These are phyloP conservation scores for Osmerus mordax DNA, from an alignment of 2,113 vertebrate genomes.

Conservation along the genomic window DNA sequence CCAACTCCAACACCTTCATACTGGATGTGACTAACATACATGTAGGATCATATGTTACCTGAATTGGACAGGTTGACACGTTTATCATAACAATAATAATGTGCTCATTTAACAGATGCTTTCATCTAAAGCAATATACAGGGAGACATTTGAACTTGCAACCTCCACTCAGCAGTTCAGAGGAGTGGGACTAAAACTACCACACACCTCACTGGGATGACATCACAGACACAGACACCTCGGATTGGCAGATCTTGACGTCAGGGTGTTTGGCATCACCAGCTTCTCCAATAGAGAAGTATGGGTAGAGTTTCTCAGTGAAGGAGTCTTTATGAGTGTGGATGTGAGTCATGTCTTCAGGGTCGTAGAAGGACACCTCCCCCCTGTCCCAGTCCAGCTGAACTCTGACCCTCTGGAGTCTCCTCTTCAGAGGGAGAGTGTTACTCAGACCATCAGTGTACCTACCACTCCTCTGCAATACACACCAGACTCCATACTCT, in stretches of 20 bases:
- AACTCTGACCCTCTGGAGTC: constrained; percentile 42
- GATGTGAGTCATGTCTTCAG: constrained; percentile 37
- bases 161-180: no score
- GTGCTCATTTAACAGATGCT: no score
- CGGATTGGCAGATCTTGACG: constrained; percentile 21
- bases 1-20: no score
- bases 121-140: no score
- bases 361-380: constrained; percentile 41
- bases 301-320: constrained; percentile 49
- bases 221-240: constrained; percentile 2
- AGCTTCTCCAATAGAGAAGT: rapidly evolving
- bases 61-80: no score
- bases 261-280: constrained; percentile 15
- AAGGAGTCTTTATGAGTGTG: constrained; percentile 36
- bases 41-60: no score
- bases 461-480: not conserved
- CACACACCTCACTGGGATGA: not conserved
- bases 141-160: no score
- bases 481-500: constrained; percentile 26
- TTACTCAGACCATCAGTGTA: not conserved
- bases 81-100: no score
- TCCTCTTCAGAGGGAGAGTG: not conserved
- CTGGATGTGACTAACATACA: no score
- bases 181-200: no score
- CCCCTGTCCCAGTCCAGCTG: constrained; percentile 48